Evolutionary conservation across 2,888 invertebrate genomes (phyloP).

Genomic region (Melipona bicolor): DNA sequence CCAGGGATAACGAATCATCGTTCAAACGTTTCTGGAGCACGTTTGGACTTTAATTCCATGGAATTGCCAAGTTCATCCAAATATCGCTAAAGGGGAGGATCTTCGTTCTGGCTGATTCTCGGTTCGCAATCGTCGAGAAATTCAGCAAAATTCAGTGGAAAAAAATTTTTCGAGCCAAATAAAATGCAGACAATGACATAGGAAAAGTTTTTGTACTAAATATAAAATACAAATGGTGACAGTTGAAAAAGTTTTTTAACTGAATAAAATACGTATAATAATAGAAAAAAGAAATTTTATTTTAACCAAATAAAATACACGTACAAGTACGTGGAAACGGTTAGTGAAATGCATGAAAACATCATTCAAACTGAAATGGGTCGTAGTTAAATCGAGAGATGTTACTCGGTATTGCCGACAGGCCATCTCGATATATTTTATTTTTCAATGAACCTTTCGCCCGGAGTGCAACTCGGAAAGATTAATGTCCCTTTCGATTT

Average conservation of each 20-base stretch:
- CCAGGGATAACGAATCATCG: constrained; percentile 11
- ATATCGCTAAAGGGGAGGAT: constrained; percentile 9
- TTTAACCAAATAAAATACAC: too few relatives aligned
- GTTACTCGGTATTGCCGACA: background rate
- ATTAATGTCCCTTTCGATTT: constrained; percentile 1
- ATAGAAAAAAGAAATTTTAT: too few relatives aligned
- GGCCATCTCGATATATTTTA: background rate
- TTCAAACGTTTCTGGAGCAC: constrained; percentile 11
- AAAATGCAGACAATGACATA: background rate
- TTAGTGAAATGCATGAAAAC: background rate
- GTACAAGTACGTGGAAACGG: background rate
- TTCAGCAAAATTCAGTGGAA: background rate
- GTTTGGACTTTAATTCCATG: constrained; percentile 36
- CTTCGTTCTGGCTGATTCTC: background rate
- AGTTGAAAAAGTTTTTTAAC: too few relatives aligned
- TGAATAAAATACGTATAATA: too few relatives aligned
- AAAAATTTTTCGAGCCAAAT: background rate
- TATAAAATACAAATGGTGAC: too few relatives aligned
- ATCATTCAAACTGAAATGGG: background rate
- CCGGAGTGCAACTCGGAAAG: background rate
- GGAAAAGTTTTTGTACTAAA: too few relatives aligned
- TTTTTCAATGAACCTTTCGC: background rate
- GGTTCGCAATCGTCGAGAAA: background rate
- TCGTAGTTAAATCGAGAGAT: background rate
- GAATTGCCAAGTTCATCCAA: constrained; percentile 41